Base-by-base conservation (phyloP, 2,888 invertebrate genomes). In the Apoda limacodes region DNA sequence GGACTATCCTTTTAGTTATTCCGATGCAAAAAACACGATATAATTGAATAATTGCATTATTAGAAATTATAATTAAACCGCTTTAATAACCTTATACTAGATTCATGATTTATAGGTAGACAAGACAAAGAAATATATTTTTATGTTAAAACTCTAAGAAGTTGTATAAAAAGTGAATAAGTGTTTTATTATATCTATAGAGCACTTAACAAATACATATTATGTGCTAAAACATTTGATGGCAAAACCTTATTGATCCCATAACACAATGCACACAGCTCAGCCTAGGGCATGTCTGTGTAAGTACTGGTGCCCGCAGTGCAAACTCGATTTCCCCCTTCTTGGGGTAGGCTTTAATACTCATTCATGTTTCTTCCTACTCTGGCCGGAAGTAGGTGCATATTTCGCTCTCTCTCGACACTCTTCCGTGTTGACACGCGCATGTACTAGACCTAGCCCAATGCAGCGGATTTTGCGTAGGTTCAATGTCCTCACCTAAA, bases 381-480 rank as follows among this genome's bases (percentile, higher is more conserved):
- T 76, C 76, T 71, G 50, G 43, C 69, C 40, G 57, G 52, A 54
- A 46, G 49, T 45, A 34, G 38, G 48, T 42, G 56, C 56, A 63
- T 71, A 68, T 55, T 46, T 57, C 63, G 63, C 49, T 75, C 75
- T 68, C 58, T 46, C 60, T 74, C 67, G 42, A 43, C 42, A 38
- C 46, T 60, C 62, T 74, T 75, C 78, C 70, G 72, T 63, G 72
- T 74, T 70, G 63, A 55, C 66, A 75, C 70, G 70, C 70, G 70
- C 69, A 71, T 70, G 65, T 64, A 71, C 72, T 78, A 74, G 72
- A 75, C 78, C 81, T 82, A 81, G 76, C 75, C 71, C 80, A 82
- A 80, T 81, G 82, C 81, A 78, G 78, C 60, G 75, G 80, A 81
- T 80, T 82, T 82, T 81, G 81, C 78, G 82, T 82, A 75, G 71